These are phyloP conservation scores for Onychostruthus taczanowskii DNA, from an alignment of 2,113 vertebrate species.

Conservation along the genomic window DNA sequence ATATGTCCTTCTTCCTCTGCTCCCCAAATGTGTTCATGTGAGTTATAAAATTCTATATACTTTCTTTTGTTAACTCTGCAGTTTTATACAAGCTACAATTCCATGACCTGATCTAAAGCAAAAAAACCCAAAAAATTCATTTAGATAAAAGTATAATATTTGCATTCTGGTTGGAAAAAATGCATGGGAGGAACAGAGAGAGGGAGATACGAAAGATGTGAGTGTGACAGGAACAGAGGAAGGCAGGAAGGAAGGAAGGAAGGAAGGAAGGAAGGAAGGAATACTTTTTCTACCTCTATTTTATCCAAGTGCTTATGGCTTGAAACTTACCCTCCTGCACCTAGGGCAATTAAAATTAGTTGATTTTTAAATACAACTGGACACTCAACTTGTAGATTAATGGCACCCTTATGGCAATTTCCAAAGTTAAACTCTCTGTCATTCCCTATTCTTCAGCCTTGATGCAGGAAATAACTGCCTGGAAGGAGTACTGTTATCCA, in stretches of 20 bases:
- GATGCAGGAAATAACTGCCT: background rate
- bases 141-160: background rate
- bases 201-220: rapidly evolving
- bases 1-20: background rate
- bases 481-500: background rate
- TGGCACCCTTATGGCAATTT: background rate
- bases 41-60: background rate
- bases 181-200: background rate
- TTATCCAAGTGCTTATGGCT: background rate
- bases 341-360: background rate
- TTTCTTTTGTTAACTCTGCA: background rate
- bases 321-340: background rate
- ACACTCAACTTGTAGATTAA: background rate
- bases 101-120: background rate
- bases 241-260: background rate
- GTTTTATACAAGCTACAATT: background rate
- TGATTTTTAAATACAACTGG: background rate
- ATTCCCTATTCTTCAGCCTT: background rate
- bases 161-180: background rate
- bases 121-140: background rate
- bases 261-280: background rate
- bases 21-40: background rate
- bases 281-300: background rate
- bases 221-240: background rate
- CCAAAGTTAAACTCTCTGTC: background rate